phyloP scores from a whole-genome alignment of 2,888 invertebrate genomes.

The Lacanobia oleracea region DNA sequence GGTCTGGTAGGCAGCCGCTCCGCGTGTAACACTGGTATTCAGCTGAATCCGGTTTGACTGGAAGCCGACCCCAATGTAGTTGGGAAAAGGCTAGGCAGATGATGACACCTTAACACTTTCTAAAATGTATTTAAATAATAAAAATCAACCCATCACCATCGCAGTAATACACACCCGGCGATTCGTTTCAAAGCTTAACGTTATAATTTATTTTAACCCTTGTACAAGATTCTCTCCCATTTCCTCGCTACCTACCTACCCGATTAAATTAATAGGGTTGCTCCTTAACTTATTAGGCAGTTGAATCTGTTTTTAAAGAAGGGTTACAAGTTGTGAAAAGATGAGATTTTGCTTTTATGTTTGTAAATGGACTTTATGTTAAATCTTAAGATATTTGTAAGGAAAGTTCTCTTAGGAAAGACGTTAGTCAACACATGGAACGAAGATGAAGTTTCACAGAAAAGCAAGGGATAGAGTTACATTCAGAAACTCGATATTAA shows the following conservation, averaged over 20 bases:
- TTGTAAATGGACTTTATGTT: not conserved
- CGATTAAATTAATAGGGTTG: constrained; percentile 61
- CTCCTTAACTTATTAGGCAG: constrained; percentile 45
- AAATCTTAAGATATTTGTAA: not conserved
- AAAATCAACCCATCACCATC: constrained; percentile 30
- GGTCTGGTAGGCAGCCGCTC: no score
- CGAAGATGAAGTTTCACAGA: not conserved
- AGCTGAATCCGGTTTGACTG: no score
- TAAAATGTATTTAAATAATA: constrained; percentile 33
- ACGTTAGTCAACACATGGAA: not conserved
- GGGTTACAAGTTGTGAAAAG: not conserved
- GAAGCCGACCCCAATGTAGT: no score
- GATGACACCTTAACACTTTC: not conserved
- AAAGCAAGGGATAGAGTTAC: not conserved
- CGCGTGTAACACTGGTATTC: no score
- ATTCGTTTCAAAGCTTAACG: constrained; percentile 59
- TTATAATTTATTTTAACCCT: constrained; percentile 66
- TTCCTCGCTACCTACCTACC: constrained; percentile 52
- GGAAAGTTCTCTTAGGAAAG: not conserved
- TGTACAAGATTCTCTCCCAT: constrained; percentile 58
- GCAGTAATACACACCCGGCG: constrained; percentile 48
- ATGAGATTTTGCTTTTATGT: not conserved
- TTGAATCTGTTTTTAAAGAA: constrained; percentile 27
- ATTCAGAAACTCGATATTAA: no score
- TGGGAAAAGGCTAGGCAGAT: no score